Base-by-base conservation (phyloP, 2,797 vertebrate genomes). In the Sebastes steindachneri region DNA sequence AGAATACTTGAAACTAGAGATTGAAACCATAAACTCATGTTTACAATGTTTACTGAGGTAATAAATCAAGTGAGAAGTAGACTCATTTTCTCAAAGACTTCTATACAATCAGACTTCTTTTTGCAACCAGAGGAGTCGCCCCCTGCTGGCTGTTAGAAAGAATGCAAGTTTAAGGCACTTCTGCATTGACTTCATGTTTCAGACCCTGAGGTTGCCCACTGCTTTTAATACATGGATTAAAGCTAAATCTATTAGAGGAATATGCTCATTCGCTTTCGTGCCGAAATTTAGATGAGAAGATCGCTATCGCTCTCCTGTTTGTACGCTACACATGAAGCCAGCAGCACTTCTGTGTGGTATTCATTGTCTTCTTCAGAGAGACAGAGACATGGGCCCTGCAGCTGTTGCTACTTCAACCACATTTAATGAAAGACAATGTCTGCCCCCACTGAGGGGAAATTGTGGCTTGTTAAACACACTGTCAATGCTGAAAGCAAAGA, bases 391-490 rank as follows among this genome's bases (percentile, higher is more conserved):
- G 51, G 65, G 69, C 78, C 76, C 76, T 72, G 68, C 83, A 89
- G 89, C 88, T 89, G 86, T 84, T 86, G 83, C 86, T 90, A 82
- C 91, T 88, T 89, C 37, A 78, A 90, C 88, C 88, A 82, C 86
- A 82, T 87, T 83, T 89, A 89, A 88, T 80, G 72, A 83, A 88
- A 93, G 83, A 85, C 87, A 77, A 84, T 79, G 86, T 85, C 75
- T 85, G 58, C 73, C 82, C 77, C 75, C 54, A 68, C 77, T 5
- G 67, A 86, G 75, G 71, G 71, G 31, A 83, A 63, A 81, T 74
- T 85, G 75, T 67, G 84, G 87, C 84, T 86, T 86, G 85, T 90
- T 90, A 87, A 91, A 88, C 73, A 79, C 69, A 59, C 69, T 67
- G 80, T 80, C 73, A 12, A 59, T 68, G 80, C 83, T 88, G 79